phyloP scores from a whole-genome alignment of 1,140 invertebrate species.

The Plutomurus gul region DNA sequence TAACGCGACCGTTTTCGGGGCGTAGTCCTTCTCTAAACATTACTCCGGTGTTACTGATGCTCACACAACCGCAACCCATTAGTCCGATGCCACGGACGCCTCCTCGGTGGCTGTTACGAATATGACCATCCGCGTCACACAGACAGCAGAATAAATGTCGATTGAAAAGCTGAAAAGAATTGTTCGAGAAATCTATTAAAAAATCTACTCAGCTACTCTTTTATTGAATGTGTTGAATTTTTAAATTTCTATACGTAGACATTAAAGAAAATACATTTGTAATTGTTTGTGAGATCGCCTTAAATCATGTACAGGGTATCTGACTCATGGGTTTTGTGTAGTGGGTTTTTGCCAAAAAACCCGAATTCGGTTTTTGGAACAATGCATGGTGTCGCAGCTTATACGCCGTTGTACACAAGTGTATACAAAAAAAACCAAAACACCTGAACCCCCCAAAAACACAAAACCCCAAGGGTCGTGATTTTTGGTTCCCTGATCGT shows the following conservation, averaged over 20 bases:
- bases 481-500: too few species aligned
- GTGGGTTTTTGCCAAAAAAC: too few species aligned
- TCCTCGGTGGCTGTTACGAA: neutral
- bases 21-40: neutral
- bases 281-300: too few species aligned
- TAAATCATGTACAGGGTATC: too few species aligned
- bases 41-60: neutral
- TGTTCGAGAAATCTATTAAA: neutral
- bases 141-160: slow-evolving; percentile 79
- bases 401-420: too few species aligned
- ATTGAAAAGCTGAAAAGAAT: slow-evolving; percentile 72
- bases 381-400: too few species aligned
- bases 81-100: neutral
- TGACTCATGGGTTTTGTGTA: too few species aligned
- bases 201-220: neutral
- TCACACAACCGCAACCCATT: slow-evolving; percentile 30
- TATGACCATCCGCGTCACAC: neutral
- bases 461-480: too few species aligned
- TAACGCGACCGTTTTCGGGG: neutral
- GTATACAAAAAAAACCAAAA: too few species aligned
- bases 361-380: too few species aligned
- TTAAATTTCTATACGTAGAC: neutral
- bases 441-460: too few species aligned
- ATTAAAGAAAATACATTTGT: too few species aligned
- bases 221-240: neutral